Evolutionary conservation across 1,140 invertebrate species (phyloP).

Genomic region (Drosophila lowei): DNA sequence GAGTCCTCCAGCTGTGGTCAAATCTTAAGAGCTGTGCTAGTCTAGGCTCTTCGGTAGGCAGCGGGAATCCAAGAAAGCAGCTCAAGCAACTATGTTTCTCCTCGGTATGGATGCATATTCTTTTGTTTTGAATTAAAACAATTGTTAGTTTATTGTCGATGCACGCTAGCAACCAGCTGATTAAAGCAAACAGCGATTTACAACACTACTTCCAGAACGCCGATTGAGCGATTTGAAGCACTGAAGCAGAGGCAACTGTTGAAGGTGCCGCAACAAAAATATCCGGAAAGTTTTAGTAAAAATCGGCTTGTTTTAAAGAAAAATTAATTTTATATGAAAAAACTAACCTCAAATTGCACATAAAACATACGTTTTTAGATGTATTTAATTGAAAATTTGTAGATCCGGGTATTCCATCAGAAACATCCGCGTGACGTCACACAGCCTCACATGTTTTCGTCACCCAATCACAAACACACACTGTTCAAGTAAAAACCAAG

Average conservation of each 20-base stretch:
- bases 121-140: conserved; percentile 19
- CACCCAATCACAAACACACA: conserved; percentile 12
- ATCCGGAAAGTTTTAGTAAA: too few relatives aligned
- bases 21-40: too few relatives aligned
- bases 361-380: too few relatives aligned
- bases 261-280: too few relatives aligned
- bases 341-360: too few relatives aligned
- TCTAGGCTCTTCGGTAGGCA: background rate
- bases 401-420: too few relatives aligned
- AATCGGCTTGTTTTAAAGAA: too few relatives aligned
- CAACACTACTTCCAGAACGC: conserved; percentile 9
- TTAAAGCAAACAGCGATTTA: background rate
- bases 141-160: conserved; percentile 19
- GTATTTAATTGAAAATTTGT: too few relatives aligned
- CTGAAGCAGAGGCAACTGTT: background rate
- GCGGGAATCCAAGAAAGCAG: background rate
- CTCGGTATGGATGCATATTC: conserved; percentile 5
- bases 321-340: too few relatives aligned
- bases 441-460: background rate
- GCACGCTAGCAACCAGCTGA: conserved; percentile 39
- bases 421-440: conserved; percentile 5
- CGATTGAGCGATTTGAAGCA: background rate
- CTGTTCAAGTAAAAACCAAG: conserved; percentile 21
- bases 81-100: conserved; percentile 9
- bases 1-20: background rate